Base-by-base conservation (phyloP, 2,113 vertebrate species). In the Lasiurus cinereus region DNA sequence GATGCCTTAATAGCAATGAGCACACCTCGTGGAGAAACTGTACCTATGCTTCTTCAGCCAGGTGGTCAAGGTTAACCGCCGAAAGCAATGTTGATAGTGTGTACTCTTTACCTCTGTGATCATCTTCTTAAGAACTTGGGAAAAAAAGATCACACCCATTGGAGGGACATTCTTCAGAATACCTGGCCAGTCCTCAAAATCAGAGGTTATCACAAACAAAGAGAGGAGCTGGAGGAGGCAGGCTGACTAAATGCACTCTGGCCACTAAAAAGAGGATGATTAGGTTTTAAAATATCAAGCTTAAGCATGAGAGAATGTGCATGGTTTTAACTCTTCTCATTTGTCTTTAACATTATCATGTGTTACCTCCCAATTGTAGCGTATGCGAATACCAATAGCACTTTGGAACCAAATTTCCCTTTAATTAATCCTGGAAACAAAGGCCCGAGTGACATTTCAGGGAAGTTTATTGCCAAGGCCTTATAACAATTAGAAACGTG, bases 221-320 rank as follows among this genome's bases (percentile, higher is more conserved):
- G 14, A 80, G 10, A 70, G 56, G 76, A 69, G 31, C 27, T 62
- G 48, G 43, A 46, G 48, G 31, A 76, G 36, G 46, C 52, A 18
- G 2, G 22, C 19, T n/a, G 50, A 67, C 39, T 73, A 92, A 79
- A 19, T 83, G 15, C 15, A 50, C n/a, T 88, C 13, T 69, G 10
- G 27, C 33, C 39, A 50, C 70, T 66, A 33, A 80, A 78, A 80
- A 77, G 11, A n/a, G 76, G 33, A 31, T 31, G 91, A 89, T 66
- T 85, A 39, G 50, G 6, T 77, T 92, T 89, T 76, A 94, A 94
- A 89, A 89, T 80, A 94, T 73, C 33, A 89, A 69, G 69, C 29
- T 94, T 78, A 83, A 67, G 70, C 80, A 88, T 50, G 70, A 78
- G 22, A 93, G 52, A 87, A 29, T 64, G 39, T 24, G 31, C 84